These are phyloP conservation scores for Protaetia brevitarsis DNA, from an alignment of 1,140 invertebrate species.

Conservation along the genomic window DNA sequence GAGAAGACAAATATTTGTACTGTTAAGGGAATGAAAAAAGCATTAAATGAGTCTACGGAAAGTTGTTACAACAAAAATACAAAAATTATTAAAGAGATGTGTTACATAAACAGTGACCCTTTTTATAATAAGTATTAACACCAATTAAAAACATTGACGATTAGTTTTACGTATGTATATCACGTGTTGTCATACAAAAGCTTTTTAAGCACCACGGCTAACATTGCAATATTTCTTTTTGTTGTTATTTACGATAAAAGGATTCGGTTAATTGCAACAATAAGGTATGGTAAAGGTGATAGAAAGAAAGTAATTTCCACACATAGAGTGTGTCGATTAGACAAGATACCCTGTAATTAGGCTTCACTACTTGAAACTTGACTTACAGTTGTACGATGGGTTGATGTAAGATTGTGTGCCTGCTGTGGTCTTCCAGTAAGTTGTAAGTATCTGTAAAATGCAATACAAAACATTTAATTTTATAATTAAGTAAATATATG, in stretches of 20 bases:
- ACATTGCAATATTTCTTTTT: too few species aligned
- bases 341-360: not conserved
- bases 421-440: constrained; percentile 15
- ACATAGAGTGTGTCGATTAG: not conserved
- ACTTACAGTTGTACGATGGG: constrained; percentile 17
- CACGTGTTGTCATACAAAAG: too few species aligned
- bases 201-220: too few species aligned
- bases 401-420: constrained; percentile 4
- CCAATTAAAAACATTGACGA: too few species aligned
- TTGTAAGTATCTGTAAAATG: constrained; percentile 19
- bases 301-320: not conserved
- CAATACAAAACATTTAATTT: not conserved
- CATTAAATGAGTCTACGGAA: not conserved
- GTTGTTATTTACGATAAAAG: not conserved
- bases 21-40: not conserved
- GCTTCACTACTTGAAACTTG: constrained; percentile 19
- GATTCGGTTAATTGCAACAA: not conserved
- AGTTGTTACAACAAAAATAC: too few species aligned
- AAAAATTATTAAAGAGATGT: too few species aligned
- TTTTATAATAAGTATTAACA: too few species aligned
- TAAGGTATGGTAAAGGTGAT: not conserved
- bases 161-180: too few species aligned
- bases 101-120: too few species aligned
- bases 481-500: not conserved
- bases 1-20: not conserved